Evolutionary conservation across 2,113 vertebrate species (phyloP), one percentile per base, ranked within the genome.

Genomic region (Zosterops hypoxanthus): DNA sequence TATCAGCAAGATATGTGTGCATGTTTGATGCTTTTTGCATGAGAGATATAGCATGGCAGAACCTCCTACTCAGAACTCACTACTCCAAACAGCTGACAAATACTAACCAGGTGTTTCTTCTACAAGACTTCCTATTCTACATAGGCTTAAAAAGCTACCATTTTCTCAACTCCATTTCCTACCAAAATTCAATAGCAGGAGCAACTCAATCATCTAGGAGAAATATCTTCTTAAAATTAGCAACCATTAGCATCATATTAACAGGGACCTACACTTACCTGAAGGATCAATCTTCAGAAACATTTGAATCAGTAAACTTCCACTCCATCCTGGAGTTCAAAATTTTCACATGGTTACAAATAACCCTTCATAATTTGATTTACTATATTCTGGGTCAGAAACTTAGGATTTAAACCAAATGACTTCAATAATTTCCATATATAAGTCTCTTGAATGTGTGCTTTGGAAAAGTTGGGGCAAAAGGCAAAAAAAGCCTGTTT

Each of bases 171-270:
- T 60, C 60, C 5, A 1, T 44, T 56, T 66, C 29, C 61, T 55
- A 59, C 8, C 23, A 63, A 41, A 15, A 49, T 64, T 55, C 29
- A 64, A 0, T 57, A 34, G 60, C 5, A 39, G 17, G 11, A 88
- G 16, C 11, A 82, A 70, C 3, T 81, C 18, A 57, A 21, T 52
- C 26, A 70, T n/a, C 16, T 24, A 24, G 33, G 5, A 79, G n/a
- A 92, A 90, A n/a, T 21, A 52, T 11, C 23, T 83, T 86, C 16
- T 56, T 56, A 39, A 49, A 8, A 5, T 41, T 29, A 75, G 21
- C 5, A 72, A 39, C 9, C 6, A 26, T 16, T 0, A 46, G 0
- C 7, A 47, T 64, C 16, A 34, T 12, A 52, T 4, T 4, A 6
- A 29, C 8, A 33, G 20, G 16, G 24, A 77, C 9, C 18, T 84